Evolutionary conservation across 2,797 vertebrate genomes (phyloP).

Genomic region (Anabas testudineus): DNA sequence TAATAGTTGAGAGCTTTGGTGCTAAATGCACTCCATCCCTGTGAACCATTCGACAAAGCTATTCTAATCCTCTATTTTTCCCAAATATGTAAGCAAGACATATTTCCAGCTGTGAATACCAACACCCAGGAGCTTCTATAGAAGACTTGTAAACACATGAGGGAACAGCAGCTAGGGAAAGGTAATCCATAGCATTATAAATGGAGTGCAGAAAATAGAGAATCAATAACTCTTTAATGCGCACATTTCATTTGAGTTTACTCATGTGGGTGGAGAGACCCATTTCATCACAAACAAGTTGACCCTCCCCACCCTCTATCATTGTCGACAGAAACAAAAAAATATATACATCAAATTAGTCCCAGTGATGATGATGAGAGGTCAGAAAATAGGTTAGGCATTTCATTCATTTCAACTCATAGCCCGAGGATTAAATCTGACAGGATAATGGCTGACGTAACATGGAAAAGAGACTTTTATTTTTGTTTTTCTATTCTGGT

Average conservation of each 20-base stretch:
- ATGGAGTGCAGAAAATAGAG: constrained; percentile 63
- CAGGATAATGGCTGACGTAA: constrained; percentile 13
- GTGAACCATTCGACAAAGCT: constrained; percentile 25
- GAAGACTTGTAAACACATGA: constrained; percentile 32
- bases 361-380: constrained; percentile 17
- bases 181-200: constrained; percentile 74
- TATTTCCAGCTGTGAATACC: constrained; percentile 28
- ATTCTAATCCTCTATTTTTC: constrained; percentile 43
- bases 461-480: not conserved
- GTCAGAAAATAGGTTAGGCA: constrained; percentile 6
- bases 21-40: constrained; percentile 5
- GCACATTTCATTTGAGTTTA: constrained; percentile 44
- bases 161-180: constrained; percentile 37
- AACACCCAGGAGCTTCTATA: constrained; percentile 18
- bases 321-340: constrained; percentile 9
- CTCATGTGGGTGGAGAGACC: not conserved
- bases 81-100: constrained; percentile 38
- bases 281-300: constrained; percentile 28
- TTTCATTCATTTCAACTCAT: constrained; percentile 9
- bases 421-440: constrained; percentile 1
- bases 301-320: constrained; percentile 19
- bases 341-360: constrained; percentile 2
- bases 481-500: constrained; percentile 11
- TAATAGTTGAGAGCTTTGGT: constrained; percentile 16
- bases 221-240: constrained; percentile 69